Percentiles rank a stretch among this genome's conserved stretches.
Evolutionary conservation across 2,113 vertebrate genomes (phyloP).

Genomic region (Apaloderma vittatum): DNA sequence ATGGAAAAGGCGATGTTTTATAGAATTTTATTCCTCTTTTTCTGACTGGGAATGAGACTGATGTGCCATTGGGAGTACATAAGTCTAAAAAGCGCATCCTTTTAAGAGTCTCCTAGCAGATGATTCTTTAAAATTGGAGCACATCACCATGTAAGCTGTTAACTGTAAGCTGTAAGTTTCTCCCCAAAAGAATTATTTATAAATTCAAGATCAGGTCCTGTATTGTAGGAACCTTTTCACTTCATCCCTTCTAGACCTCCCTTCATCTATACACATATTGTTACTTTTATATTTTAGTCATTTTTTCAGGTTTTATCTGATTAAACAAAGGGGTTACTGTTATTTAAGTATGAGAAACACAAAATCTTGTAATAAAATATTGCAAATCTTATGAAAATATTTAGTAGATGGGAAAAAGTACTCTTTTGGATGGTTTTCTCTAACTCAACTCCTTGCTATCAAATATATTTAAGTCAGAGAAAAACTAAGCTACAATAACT

Average conservation of each 20-base stretch:
- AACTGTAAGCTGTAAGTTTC: neutral
- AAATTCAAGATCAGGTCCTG: neutral
- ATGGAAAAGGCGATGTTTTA: neutral
- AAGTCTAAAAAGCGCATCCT: neutral
- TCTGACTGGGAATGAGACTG: neutral
- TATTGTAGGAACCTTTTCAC: neutral
- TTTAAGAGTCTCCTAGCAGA: neutral
- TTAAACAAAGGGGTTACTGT: neutral
- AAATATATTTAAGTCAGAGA: neutral
- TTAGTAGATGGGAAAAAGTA: neutral
- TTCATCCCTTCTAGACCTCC: neutral
- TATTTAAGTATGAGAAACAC: neutral
- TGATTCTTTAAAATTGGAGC: neutral
- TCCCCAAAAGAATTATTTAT: neutral
- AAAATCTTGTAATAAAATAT: neutral
- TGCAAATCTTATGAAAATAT: neutral
- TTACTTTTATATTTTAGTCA: neutral
- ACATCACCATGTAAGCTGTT: neutral
- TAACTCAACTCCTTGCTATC: neutral
- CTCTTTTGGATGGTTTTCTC: neutral
- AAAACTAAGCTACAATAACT: neutral
- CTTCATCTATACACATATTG: neutral
- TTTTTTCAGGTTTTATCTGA: neutral
- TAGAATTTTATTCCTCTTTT: neutral
- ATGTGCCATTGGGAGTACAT: neutral